Percentiles rank a stretch among this genome's conserved stretches.
These are phyloP conservation scores for Tenebrio molitor DNA, from an alignment of 1,140 invertebrate species.

Conservation along the genomic window DNA sequence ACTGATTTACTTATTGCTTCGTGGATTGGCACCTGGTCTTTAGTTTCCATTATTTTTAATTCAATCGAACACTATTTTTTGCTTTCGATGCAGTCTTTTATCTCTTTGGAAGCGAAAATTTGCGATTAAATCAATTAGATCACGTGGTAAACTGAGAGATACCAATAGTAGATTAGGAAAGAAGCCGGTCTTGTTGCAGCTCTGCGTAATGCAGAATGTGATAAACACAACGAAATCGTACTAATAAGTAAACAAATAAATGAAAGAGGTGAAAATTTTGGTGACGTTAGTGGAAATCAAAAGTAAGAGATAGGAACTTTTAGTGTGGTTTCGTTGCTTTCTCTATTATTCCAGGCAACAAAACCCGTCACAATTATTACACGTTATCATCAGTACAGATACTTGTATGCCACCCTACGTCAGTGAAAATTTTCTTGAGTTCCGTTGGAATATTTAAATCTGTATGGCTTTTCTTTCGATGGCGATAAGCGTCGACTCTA, in stretches of 20 bases:
- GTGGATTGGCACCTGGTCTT: background rate
- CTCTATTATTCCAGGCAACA: constrained; percentile 20
- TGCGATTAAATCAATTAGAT: background rate
- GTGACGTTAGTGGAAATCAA: background rate
- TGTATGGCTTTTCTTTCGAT: background rate
- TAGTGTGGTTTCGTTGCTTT: background rate
- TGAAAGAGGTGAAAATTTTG: constrained; percentile 7
- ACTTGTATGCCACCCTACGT: background rate
- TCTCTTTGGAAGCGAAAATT: too few species aligned
- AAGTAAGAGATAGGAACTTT: constrained; percentile 27
- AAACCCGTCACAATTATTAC: constrained; percentile 8
- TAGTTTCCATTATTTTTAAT: too few species aligned
- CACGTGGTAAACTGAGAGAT: constrained; percentile 5
- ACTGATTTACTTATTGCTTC: constrained; percentile 14
- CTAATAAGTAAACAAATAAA: background rate
- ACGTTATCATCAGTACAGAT: constrained; percentile 1
- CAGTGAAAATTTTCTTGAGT: too few species aligned
- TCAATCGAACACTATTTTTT: too few species aligned
- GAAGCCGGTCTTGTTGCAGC: background rate
- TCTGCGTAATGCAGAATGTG: too few species aligned
- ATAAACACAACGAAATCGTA: too few species aligned
- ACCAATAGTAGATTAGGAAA: constrained; percentile 39
- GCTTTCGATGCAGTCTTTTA: too few species aligned
- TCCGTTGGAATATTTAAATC: too few species aligned
- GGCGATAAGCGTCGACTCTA: background rate